Base-by-base conservation (phyloP, 1,140 invertebrate species). In the Zaprionus gabonicus region DNA sequence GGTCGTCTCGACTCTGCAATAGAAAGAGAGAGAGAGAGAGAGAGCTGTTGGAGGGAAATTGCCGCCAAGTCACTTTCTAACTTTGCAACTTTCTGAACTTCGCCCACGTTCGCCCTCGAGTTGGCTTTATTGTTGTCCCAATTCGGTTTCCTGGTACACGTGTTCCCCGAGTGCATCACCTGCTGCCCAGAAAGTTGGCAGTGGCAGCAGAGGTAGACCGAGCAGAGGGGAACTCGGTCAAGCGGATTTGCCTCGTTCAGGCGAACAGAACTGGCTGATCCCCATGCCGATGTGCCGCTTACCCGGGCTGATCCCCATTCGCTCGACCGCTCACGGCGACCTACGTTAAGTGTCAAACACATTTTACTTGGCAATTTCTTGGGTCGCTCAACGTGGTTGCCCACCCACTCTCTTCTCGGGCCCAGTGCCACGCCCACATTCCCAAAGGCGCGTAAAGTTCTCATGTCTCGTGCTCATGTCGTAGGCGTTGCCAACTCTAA, bases 401-500 rank as follows among this genome's bases (percentile, higher is more conserved):
- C 28, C 28, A 7, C 28, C 23, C 23, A 17, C 46, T 13, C 25
- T 7, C 17, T 0, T 2, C 20, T 23, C 23, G 27, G 10, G 23
- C 46, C 41, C 49, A 6, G 12, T 15, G 44, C 46, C 34, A 27
- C 44, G 12, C 27, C 4, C 20, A 5, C 13, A 20, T 4, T 46
- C 15, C 53, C 51, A 53, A 13, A 66, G 74, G 34, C 59, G 57
- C 63, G 70, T 81, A 81, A 71, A 78, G 82, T 76, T 80, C 77
- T 70, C 77, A 77, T 85, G 75, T 82, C 82, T 86, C 79, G 69
- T 65, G 68, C 69, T 66, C 73, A 66, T 82, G 83, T 90, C 79
- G 85, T 88, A 90, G 84, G 84, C 84, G 84, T 88, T 88, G 85
- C 84, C 85, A 88, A 84, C 84, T 88, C 85, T 88, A 88, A 88